phyloP scores from a whole-genome alignment of 1,140 invertebrate species.

The Heterodera carotae region DNA sequence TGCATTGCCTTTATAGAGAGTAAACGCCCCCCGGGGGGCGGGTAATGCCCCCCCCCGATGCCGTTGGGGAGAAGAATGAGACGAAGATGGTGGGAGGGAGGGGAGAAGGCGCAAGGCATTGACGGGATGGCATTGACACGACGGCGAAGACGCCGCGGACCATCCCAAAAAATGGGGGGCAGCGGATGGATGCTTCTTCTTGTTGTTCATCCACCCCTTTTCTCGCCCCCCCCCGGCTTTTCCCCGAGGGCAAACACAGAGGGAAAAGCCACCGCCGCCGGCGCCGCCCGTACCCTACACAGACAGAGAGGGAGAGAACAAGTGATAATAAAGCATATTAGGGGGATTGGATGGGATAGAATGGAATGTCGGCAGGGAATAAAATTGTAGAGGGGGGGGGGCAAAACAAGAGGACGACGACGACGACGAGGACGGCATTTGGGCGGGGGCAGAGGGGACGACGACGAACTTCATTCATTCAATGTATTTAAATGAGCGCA shows the following conservation, averaged over 20 bases:
- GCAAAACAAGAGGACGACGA: too few species aligned
- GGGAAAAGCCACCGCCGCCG: neutral
- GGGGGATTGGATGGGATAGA: too few species aligned
- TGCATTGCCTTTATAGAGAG: neutral
- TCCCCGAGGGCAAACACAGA: conserved; percentile 8
- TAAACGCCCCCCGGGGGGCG: neutral
- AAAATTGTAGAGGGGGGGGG: neutral
- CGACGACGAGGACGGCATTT: too few species aligned
- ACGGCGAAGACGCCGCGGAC: neutral
- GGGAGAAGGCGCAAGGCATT: neutral
- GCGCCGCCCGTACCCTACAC: too few species aligned
- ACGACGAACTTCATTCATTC: neutral
- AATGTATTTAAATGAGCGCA: neutral
- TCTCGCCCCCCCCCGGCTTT: neutral
- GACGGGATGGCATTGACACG: neutral
- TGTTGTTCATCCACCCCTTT: too few species aligned
- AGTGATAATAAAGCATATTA: neutral
- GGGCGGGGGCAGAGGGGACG: neutral
- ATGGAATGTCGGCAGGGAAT: too few species aligned
- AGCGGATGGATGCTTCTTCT: neutral
- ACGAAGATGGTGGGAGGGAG: neutral
- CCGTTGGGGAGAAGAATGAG: neutral
- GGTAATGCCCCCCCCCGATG: neutral
- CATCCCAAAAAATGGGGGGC: neutral
- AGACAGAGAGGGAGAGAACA: neutral